Percentiles rank a stretch among this genome's conserved stretches.
Evolutionary conservation across 2,888 invertebrate species (phyloP).

Genomic region (Hoplodrina ambigua): DNA sequence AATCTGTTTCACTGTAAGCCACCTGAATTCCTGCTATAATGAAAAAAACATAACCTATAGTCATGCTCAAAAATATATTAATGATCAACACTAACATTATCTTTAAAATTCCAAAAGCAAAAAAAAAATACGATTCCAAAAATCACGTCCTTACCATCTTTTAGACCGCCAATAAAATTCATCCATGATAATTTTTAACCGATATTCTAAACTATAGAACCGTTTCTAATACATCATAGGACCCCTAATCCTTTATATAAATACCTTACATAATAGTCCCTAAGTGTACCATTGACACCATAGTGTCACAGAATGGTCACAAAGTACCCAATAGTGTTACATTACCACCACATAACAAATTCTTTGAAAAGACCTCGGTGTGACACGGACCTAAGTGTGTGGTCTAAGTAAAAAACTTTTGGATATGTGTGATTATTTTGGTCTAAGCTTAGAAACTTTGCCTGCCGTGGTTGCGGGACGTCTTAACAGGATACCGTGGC

Average conservation of each 20-base stretch:
- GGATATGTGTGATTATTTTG: not conserved
- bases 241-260: slow-evolving; percentile 51
- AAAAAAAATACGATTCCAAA: not conserved
- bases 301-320: slow-evolving; percentile 30
- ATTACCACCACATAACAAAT: slow-evolving; percentile 56
- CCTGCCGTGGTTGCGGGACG: no score
- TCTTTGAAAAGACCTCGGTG: slow-evolving; percentile 47
- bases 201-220: slow-evolving; percentile 18
- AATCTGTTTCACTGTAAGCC: not conserved
- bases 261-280: slow-evolving; percentile 38
- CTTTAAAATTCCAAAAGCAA: not conserved
- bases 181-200: slow-evolving; percentile 27
- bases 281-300: slow-evolving; percentile 49
- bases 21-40: not conserved
- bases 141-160: not conserved
- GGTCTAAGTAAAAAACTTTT: slow-evolving; percentile 45
- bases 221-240: slow-evolving; percentile 48
- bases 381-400: slow-evolving; percentile 18
- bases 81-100: no score
- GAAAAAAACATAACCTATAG: no score
- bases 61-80: not conserved
- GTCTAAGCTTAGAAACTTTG: not conserved
- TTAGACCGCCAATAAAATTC: slow-evolving; percentile 8
- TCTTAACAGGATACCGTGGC: no score
- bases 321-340: slow-evolving; percentile 47